Evolutionary conservation across 2,888 invertebrate species (phyloP).

Genomic region (Stramonita haemastoma): DNA sequence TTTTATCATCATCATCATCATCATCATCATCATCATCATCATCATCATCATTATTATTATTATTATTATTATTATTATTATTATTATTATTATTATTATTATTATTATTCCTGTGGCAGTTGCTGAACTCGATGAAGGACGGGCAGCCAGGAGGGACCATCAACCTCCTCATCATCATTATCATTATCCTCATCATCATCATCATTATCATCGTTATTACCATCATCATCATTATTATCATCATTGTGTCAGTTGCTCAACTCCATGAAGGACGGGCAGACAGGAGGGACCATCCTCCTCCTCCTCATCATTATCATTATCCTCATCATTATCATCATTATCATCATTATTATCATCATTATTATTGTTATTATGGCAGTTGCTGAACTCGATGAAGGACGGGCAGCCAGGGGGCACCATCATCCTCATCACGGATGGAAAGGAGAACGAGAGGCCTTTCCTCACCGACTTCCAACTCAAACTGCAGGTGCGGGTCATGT

Average conservation of each 20-base stretch:
- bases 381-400: constrained; percentile 35
- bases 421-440: constrained; percentile 57
- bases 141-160: constrained; percentile 50
- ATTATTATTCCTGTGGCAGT: too few species aligned
- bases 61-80: neutral
- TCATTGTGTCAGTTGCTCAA: constrained; percentile 35
- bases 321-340: neutral
- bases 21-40: neutral
- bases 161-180: constrained; percentile 55
- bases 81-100: too few species aligned
- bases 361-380: too few species aligned
- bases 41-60: neutral
- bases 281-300: constrained; percentile 45
- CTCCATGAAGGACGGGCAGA: constrained; percentile 35
- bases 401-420: constrained; percentile 50
- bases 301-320: neutral
- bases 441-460: constrained; percentile 54
- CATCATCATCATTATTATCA: too few species aligned
- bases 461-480: constrained; percentile 45
- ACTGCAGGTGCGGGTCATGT: constrained; percentile 11
- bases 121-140: constrained; percentile 35
- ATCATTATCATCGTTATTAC: too few species aligned
- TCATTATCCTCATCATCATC: too few species aligned
- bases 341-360: too few species aligned
- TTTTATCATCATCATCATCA: too few species aligned